Base-by-base conservation (phyloP, 2,113 vertebrate species). In the Ophthalmolycus amberensis region DNA sequence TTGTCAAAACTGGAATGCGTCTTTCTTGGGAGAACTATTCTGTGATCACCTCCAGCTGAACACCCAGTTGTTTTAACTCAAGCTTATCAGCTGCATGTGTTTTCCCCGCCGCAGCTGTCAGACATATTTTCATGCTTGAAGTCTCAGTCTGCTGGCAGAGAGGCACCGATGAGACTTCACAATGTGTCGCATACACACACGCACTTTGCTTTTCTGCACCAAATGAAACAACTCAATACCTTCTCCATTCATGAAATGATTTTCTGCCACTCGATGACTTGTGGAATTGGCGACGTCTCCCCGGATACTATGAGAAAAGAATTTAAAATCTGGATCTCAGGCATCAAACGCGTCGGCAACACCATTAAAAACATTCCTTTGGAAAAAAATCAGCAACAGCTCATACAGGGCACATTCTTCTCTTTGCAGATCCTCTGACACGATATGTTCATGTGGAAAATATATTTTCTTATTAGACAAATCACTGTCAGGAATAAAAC, bases 71-170 rank as follows among this genome's bases (percentile, higher is more conserved):
- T 77, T 89, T 88, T 75, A 83, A 71, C 87, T 90, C 62, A 42
- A 83, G 78, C 85, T 91, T 77, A 87, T 86, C 86, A 66, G 81
- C 83, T 63, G 73, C 87, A 87, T 83, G 66, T 87, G 89, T 68
- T 63, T 72, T 32, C 1, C 52, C 60, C 68, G 37, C 37, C 62
- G 34, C 89, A 88, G 87, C 84, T 88, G 88, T 85, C 85, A 66
- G 77, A 18, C 85, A 68, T 85, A 75, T 85, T 89, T 87, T 71
- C 67, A 77, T 46, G 82, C 75, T 67, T 75, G 59, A 12, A 46
- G 27, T 77, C 80, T 71, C 44, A 5, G 38, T 44, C 29, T 9
- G 42, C 63, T 62, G 38, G 48, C 81, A 29, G 59, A 70, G 27
- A 64, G 37, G 64, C 40, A 77, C 27, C n/a, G 56, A 77, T 60